These are phyloP conservation scores for Metaphire vulgaris DNA, from an alignment of 1,140 invertebrate species.

Conservation along the genomic window DNA sequence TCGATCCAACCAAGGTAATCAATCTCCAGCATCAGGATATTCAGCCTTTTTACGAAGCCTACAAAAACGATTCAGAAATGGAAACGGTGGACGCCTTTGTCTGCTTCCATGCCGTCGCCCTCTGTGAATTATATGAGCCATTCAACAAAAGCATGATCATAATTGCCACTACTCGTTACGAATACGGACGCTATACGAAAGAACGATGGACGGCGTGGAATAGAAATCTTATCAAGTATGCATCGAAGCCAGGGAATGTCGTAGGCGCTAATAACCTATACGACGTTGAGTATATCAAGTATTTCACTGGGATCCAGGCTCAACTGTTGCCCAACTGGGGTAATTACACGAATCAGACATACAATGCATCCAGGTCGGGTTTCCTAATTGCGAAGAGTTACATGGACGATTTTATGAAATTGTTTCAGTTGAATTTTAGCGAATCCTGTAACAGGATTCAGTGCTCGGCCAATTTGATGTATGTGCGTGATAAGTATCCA, in stretches of 20 bases:
- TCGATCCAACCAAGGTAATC: constrained; percentile 5
- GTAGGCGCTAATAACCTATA: constrained; percentile 25
- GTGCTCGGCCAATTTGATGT: not conserved
- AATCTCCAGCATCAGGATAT: not conserved
- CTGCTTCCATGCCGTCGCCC: constrained; percentile 28
- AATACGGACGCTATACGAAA: constrained; percentile 20
- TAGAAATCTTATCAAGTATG: constrained; percentile 18
- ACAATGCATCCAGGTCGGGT: not conserved
- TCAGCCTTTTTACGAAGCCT: constrained; percentile 24
- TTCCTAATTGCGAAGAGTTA: not conserved
- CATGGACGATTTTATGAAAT: not conserved
- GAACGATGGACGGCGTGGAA: constrained; percentile 27
- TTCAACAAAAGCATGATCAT: constrained; percentile 32
- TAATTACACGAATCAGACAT: constrained; percentile 3
- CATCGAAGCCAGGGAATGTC: constrained; percentile 13
- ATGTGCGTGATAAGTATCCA: constrained; percentile 10
- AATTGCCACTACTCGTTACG: constrained; percentile 26
- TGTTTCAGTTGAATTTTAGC: constrained; percentile 5
- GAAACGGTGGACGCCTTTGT: constrained; percentile 24
- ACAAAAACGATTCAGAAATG: constrained; percentile 30
- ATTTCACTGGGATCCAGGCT: constrained; percentile 9
- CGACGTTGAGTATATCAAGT: constrained; percentile 28
- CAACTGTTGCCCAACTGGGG: not conserved
- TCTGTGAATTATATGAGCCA: constrained; percentile 30
- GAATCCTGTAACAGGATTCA: not conserved